Percentiles rank a stretch among this genome's conserved stretches.
Conservation (phyloP, 2,888 invertebrate species). For the Papilio elwesi region DNA sequence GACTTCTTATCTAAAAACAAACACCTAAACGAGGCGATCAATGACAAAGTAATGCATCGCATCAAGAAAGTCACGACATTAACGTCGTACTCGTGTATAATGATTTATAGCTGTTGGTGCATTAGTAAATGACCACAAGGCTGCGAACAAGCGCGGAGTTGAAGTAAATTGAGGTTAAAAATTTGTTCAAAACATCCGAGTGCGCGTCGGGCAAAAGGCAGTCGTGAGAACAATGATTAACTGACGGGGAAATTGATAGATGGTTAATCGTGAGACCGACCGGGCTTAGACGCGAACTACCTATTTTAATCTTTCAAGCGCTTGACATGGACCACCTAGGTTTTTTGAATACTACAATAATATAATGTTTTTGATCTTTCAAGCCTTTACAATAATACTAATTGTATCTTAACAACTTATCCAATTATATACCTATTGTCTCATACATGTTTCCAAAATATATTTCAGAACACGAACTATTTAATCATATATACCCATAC, state of each 20-base stretch:
- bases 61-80: slow-evolving; percentile 69
- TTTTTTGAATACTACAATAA: slow-evolving; percentile 11
- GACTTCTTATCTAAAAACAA: slow-evolving; percentile 5
- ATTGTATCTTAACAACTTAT: not conserved
- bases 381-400: not conserved
- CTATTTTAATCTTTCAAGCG: slow-evolving; percentile 6
- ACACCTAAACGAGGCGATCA: slow-evolving; percentile 51
- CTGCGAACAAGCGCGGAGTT: slow-evolving; percentile 66
- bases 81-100: slow-evolving; percentile 61
- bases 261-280: slow-evolving; percentile 56
- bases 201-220: slow-evolving; percentile 69
- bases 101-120: slow-evolving; percentile 70
- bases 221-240: slow-evolving; percentile 63
- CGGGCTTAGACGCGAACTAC: slow-evolving; percentile 36
- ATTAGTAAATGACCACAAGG: slow-evolving; percentile 72
- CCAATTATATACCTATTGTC: too few relatives aligned
- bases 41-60: slow-evolving; percentile 59
- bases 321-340: slow-evolving; percentile 12
- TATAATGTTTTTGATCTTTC: not conserved
- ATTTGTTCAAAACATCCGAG: slow-evolving; percentile 65
- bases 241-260: slow-evolving; percentile 51
- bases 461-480: too few relatives aligned
- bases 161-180: slow-evolving; percentile 76
- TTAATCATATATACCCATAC: not conserved
- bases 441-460: too few relatives aligned